These are phyloP conservation scores for Entomyzon cyanotis DNA, from an alignment of 2,113 vertebrate species.

Conservation along the genomic window DNA sequence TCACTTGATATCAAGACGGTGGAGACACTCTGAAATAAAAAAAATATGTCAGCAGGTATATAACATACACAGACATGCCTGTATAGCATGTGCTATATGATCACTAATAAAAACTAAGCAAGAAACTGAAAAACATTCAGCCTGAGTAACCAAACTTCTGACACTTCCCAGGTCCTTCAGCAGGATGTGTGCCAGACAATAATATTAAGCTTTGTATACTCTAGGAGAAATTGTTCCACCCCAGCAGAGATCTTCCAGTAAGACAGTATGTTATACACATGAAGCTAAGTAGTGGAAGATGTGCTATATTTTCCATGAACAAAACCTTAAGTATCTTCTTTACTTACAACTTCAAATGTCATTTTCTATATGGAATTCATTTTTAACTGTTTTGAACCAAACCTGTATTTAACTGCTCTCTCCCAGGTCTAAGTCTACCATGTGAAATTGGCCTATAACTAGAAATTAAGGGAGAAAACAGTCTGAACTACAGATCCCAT, in stretches of 20 bases:
- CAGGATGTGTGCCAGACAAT: constrained; percentile 16
- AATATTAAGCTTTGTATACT: constrained; percentile 10
- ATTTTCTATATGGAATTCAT: neutral
- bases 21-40: neutral
- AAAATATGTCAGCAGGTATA: neutral
- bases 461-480: neutral
- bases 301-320: neutral
- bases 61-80: neutral
- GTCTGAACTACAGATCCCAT: neutral
- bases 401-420: neutral
- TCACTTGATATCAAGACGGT: neutral
- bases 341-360: neutral
- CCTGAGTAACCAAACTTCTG: neutral
- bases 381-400: neutral
- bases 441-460: neutral
- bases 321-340: neutral
- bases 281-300: neutral
- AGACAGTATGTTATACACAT: neutral
- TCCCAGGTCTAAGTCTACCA: neutral
- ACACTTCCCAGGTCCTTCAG: constrained; percentile 20
- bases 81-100: neutral
- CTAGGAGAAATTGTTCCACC: neutral
- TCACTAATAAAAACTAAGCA: neutral
- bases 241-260: neutral
- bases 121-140: neutral